Evolutionary conservation across 2,113 vertebrate species (phyloP).

Genomic region (Muscicapa adusta): DNA sequence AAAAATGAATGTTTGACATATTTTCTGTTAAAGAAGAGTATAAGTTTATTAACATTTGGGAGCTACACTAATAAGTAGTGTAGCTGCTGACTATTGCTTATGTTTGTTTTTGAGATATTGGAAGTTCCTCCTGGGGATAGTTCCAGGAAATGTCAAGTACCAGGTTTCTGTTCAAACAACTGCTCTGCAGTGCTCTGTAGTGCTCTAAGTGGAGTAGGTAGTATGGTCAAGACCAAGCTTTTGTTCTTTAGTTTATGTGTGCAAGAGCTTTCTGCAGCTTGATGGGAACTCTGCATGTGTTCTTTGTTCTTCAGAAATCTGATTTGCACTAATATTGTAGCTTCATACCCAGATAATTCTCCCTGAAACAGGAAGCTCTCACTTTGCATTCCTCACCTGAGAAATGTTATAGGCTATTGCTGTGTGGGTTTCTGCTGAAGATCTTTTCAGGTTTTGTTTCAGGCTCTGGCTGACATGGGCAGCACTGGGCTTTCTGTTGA

Average conservation of each 20-base stretch:
- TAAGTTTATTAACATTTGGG: not conserved
- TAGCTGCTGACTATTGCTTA: not conserved
- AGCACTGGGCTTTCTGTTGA: not conserved
- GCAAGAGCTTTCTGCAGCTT: not conserved
- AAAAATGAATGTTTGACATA: not conserved
- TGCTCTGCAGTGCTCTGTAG: not conserved
- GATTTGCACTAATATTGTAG: not conserved
- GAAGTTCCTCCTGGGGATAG: not conserved
- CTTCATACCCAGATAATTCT: not conserved
- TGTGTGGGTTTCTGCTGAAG: not conserved
- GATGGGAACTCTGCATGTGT: not conserved
- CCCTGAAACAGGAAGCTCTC: not conserved
- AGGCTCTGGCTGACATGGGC: not conserved
- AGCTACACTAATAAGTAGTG: not conserved
- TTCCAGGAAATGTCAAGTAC: not conserved
- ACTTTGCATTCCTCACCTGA: not conserved
- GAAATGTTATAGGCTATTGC: not conserved
- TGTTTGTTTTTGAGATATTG: not conserved
- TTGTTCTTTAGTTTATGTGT: not conserved
- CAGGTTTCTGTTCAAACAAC: not conserved
- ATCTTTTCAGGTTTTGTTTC: not conserved
- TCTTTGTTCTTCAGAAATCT: not conserved
- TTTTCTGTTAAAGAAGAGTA: not conserved
- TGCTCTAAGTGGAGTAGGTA: not conserved
- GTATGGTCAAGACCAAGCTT: not conserved